Base-by-base conservation (phyloP, 2,888 invertebrate genomes). In the Athalia rosae region DNA sequence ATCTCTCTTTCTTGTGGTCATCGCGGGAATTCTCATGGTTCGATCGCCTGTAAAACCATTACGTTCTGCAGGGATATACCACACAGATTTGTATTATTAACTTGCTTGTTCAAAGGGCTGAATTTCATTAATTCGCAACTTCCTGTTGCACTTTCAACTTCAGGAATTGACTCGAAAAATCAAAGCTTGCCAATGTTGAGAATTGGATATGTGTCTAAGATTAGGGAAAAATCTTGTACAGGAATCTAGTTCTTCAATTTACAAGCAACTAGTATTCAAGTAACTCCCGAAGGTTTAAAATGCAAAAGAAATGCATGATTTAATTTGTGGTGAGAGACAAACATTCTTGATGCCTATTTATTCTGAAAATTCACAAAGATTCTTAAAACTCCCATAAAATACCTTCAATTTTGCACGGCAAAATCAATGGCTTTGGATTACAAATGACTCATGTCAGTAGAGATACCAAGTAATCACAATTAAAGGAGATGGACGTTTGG, bases 31-130 rank as follows among this genome's bases (percentile, higher is more conserved):
- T 85, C 76, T 88, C 88, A 81, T 86, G 82, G 80, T 88, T 88
- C 82, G 85, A 77, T 86, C 87, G 86, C 89, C 89, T 90, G 89
- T 89, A 89, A 90, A 89, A 90, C 85, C 87, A 89, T 89, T 90
- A 90, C 87, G 88, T 89, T 89, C 89, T 90, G 89, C 89, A 89
- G 89, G 88, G 89, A 85, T 89, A 86, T 86, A 89, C 89, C 89
- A 89, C 86, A 87, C 89, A 89, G 89, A 89, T 89, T 87, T 86
- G 86, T 86, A 87, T 89, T 89, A 89, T 89, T 89, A 89, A 85
- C 87, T 81, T 85, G 84, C 80, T 85, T 83, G 81, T 56, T 64
- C 28, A 76, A 43, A 76, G 66, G 47, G 9, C 48, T 13, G 53
- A 62, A 61, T 74, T 48, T 47, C 61, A 61, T 48, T 41, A 15